These are phyloP conservation scores for Chloroclystis v-ata DNA, from an alignment of 2,888 invertebrate species.

Conservation along the genomic window DNA sequence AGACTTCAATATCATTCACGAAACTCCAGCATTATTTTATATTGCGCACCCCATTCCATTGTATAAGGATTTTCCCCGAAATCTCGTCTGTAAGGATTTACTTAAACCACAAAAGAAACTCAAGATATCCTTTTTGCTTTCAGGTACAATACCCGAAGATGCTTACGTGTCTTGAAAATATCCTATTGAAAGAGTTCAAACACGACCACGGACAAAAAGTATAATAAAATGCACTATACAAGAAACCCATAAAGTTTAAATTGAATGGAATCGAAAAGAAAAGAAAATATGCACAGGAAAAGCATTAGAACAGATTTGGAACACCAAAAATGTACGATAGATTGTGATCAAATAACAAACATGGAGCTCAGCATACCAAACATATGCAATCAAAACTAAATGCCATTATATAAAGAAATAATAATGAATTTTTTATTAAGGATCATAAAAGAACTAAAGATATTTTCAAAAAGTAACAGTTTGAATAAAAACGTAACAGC, in stretches of 20 bases:
- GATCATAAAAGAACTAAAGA: no score
- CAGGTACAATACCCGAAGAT: slow-evolving; percentile 26
- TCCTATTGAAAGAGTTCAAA: slow-evolving; percentile 24
- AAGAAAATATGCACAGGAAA: no score
- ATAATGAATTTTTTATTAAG: no score
- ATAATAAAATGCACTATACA: slow-evolving; percentile 3
- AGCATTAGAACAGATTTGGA: no score
- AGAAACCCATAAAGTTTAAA: background rate
- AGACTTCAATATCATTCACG: no score
- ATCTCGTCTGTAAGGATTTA: slow-evolving; percentile 17
- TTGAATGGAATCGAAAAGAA: background rate
- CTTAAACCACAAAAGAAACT: slow-evolving; percentile 24
- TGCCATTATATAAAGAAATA: no score
- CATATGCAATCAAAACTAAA: no score
- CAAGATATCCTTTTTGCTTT: slow-evolving; percentile 22
- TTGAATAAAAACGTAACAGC: slow-evolving; percentile 21
- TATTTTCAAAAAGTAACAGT: no score
- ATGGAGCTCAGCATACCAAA: no score
- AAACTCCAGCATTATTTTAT: background rate
- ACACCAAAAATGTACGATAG: no score
- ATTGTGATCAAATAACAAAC: no score
- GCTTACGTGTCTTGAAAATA: slow-evolving; percentile 10
- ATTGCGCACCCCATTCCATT: slow-evolving; percentile 5
- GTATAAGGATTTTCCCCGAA: slow-evolving; percentile 19
- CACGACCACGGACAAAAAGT: slow-evolving; percentile 8